These are phyloP conservation scores for Albula goreensis DNA, from an alignment of 2,113 vertebrate species.

Conservation along the genomic window DNA sequence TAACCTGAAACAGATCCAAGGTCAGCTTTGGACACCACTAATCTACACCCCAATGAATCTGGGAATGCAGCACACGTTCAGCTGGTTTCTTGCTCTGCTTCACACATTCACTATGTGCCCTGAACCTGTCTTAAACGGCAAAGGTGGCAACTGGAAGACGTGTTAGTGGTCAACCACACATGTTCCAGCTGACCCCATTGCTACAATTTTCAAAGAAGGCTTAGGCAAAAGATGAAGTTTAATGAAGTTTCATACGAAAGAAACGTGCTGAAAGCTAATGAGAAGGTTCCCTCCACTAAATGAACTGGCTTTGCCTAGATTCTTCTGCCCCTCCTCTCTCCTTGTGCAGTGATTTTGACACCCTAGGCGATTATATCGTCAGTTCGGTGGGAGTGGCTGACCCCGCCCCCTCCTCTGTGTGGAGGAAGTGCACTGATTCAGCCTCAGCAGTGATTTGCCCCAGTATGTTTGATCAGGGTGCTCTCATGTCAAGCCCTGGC, in stretches of 20 bases:
- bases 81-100: not conserved
- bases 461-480: constrained; percentile 38
- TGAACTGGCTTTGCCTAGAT: not conserved
- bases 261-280: not conserved
- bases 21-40: not conserved
- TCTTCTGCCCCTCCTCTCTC: not conserved
- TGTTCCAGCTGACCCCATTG: too few species aligned
- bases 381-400: constrained; percentile 31
- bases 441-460: constrained; percentile 32
- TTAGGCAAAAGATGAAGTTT: too few species aligned
- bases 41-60: not conserved
- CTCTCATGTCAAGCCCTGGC: constrained; percentile 29
- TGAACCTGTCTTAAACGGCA: not conserved
- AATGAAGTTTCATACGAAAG: not conserved
- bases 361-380: not conserved
- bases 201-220: too few species aligned
- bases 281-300: not conserved
- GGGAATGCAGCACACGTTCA: not conserved
- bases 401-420: constrained; percentile 36
- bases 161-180: not conserved
- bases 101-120: not conserved
- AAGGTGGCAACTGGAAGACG: not conserved
- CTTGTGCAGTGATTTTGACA: not conserved
- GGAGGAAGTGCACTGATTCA: constrained; percentile 44
- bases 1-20: not conserved